phyloP scores from a whole-genome alignment of 2,888 invertebrate species.

The Limenitis camilla region DNA sequence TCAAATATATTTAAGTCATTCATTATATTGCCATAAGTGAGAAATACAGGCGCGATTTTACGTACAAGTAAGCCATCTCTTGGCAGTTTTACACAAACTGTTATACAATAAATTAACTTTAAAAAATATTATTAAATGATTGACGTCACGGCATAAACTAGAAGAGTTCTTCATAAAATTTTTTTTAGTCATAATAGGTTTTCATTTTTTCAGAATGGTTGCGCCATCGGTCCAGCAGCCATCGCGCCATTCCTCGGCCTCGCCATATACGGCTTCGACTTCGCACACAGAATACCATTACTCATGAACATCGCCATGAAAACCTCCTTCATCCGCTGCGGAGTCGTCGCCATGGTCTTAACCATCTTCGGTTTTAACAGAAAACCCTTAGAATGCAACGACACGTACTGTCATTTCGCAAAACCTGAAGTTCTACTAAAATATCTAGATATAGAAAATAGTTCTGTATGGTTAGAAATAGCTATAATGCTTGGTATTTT shows the following conservation, averaged over 20 bases:
- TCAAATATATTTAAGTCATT: too few relatives aligned
- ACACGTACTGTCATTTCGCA: slow-evolving; percentile 78
- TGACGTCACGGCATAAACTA: too few relatives aligned
- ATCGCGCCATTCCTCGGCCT: slow-evolving; percentile 80
- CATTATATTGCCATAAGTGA: too few relatives aligned
- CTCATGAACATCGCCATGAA: slow-evolving; percentile 78
- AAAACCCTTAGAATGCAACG: slow-evolving; percentile 70
- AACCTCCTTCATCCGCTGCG: slow-evolving; percentile 78
- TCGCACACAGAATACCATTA: slow-evolving; percentile 76
- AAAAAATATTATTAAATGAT: too few relatives aligned
- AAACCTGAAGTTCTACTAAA: slow-evolving; percentile 77
- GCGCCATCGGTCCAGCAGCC: slow-evolving; percentile 78
- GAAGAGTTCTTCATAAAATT: too few relatives aligned
- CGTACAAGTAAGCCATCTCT: too few relatives aligned
- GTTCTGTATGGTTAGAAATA: slow-evolving; percentile 75
- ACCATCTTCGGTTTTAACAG: slow-evolving; percentile 78
- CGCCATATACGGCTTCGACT: slow-evolving; percentile 81
- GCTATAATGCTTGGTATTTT: slow-evolving; percentile 65
- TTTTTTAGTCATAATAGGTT: too few relatives aligned
- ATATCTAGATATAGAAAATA: slow-evolving; percentile 75
- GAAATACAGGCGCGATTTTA: too few relatives aligned
- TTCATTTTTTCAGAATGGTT: slow-evolving; percentile 77
- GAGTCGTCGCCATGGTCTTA: slow-evolving; percentile 77
- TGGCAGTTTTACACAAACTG: too few relatives aligned
- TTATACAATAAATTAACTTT: too few relatives aligned